Evolutionary conservation across 2,797 vertebrate genomes (phyloP), one percentile per base, ranked within the genome.

Genomic region (Sparus aurata): DNA sequence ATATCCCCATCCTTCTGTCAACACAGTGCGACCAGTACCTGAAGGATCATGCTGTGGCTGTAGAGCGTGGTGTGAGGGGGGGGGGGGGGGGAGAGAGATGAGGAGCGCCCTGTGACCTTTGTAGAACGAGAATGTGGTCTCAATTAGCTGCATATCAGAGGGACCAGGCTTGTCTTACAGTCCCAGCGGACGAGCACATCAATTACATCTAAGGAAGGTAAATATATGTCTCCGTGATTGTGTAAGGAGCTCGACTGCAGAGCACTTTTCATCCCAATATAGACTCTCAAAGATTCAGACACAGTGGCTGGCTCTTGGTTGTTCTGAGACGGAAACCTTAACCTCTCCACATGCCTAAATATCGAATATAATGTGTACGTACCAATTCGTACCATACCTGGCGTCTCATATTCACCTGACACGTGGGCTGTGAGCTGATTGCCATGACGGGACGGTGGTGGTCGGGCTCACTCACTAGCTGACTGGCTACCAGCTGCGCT

Each of bases 201-300:
- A 91, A 94, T 93, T 91, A 92, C 85, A 89, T 91, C 45, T 45
- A 71, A 87, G 79, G 54, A 82, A 84, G 59, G 80, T 87, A 87
- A 89, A 88, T 76, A 80, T 52, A 62, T 30, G 38, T 65, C 57
- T 83, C 50, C 12, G 60, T 81, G 47, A 47, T 45, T 60, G 68
- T 54, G 63, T 75, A 67, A 64, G 41, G 58, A 85, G 71, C 79
- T 79, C 63, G 64, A 52, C 75, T 70, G 12, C 30, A 55, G 41
- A 50, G n/a, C 49, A 27, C 62, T 79, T 86, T 80, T 73, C 64
- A 70, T 78, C 46, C 69, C 5, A 5, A 59, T 73, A 58, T 82
- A 84, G 45, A 79, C 64, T 77, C 54, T 79, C 18, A 75, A 61
- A 49, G 30, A 78, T 27, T 60, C 7, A 13, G 20, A 63, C 15